Percentiles rank a stretch among this genome's conserved stretches.
phyloP scores from a whole-genome alignment of 2,797 vertebrate species.

The Brachymystax lenok region DNA sequence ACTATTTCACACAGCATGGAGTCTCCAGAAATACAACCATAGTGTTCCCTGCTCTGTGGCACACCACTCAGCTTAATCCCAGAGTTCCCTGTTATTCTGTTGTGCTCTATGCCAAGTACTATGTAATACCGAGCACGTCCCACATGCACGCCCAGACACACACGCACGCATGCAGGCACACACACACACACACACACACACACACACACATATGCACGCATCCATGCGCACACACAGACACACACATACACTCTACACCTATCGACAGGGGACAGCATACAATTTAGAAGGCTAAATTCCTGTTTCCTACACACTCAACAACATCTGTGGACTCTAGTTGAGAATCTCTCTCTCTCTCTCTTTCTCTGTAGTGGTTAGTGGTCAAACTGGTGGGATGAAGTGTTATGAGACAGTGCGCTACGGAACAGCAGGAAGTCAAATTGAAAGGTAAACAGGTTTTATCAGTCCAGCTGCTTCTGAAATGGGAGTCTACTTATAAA shows the following conservation, averaged over 20 bases:
- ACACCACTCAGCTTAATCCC: too few relatives aligned
- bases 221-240: not conserved
- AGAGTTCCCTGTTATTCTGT: too few relatives aligned
- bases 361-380: not conserved
- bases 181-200: too few relatives aligned
- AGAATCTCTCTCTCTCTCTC: not conserved
- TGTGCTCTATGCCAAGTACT: too few relatives aligned
- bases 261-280: not conserved
- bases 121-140: too few relatives aligned
- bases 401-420: not conserved
- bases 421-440: constrained; percentile 1
- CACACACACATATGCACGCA: not conserved
- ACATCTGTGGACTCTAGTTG: not conserved
- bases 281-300: not conserved
- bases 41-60: too few relatives aligned
- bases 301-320: not conserved
- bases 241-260: not conserved
- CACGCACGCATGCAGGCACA: too few relatives aligned
- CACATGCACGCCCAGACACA: too few relatives aligned
- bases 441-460: constrained; percentile 9
- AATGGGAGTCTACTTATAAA: not conserved
- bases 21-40: too few relatives aligned
- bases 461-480: not conserved
- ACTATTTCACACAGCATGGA: too few relatives aligned
- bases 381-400: not conserved